These are phyloP conservation scores for Hypomecis atomaria DNA, from an alignment of 2,888 invertebrate species.

Conservation along the genomic window DNA sequence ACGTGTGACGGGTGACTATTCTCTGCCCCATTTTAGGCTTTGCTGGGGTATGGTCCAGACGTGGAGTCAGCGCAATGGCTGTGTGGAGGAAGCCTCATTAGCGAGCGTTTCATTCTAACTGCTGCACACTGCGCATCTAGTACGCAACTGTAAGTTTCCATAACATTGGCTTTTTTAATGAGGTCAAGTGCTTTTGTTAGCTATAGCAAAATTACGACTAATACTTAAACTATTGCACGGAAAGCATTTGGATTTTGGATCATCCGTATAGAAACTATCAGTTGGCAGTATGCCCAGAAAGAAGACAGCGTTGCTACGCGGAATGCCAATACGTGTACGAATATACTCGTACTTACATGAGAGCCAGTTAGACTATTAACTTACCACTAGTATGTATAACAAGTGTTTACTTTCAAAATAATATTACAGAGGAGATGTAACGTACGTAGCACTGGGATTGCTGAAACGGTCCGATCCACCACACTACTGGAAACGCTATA, in stretches of 20 bases:
- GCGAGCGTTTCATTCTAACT: slow-evolving; percentile 47
- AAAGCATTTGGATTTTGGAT: background rate
- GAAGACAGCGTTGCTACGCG: no score
- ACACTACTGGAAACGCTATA: slow-evolving; percentile 40
- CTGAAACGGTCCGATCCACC: slow-evolving; percentile 46
- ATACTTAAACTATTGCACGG: no score
- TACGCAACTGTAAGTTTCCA: slow-evolving; percentile 14
- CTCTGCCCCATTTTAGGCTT: slow-evolving; percentile 10
- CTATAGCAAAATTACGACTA: no score
- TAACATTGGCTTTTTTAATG: no score
- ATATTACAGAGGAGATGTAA: slow-evolving; percentile 44
- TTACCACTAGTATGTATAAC: background rate
- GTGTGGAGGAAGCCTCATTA: slow-evolving; percentile 46
- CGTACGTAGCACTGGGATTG: slow-evolving; percentile 45
- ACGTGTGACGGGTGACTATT: no score
- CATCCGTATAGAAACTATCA: no score
- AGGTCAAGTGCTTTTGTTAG: no score
- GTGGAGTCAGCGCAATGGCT: slow-evolving; percentile 24
- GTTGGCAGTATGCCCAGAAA: no score
- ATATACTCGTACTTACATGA: no score
- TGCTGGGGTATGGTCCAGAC: slow-evolving; percentile 37
- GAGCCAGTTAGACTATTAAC: no score
- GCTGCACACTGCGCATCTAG: slow-evolving; percentile 45
- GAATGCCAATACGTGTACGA: no score
- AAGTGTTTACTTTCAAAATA: background rate